A percentile compares a stretch with the other conserved stretches of the same genome.
Conservation (phyloP, 2,113 vertebrate species). For the Hippocampus comes region DNA sequence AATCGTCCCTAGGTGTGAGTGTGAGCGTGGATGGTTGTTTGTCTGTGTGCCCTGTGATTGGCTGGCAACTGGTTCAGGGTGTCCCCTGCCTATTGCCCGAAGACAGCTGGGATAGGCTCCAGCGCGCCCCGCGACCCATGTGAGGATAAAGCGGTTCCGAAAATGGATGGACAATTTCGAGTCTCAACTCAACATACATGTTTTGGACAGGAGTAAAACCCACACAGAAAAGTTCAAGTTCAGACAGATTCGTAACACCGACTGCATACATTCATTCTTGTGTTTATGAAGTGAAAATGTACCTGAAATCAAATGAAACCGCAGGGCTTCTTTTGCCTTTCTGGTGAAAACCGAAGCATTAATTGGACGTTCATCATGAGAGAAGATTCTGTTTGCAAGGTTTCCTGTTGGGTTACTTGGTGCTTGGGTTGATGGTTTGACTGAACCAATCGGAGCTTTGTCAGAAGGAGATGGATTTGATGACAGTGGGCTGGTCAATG, state of each 20-base stretch:
- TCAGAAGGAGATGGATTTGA: background rate
- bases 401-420: constrained; percentile 3
- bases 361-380: constrained; percentile 17
- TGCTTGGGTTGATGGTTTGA: constrained; percentile 7
- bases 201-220: background rate
- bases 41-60: too few species aligned
- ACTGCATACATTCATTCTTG: background rate
- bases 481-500: background rate
- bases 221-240: background rate
- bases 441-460: constrained; percentile 11
- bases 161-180: too few species aligned
- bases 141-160: too few species aligned
- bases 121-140: too few species aligned
- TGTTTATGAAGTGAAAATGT: background rate
- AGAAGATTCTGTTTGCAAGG: background rate
- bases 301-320: constrained; percentile 53
- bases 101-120: too few species aligned
- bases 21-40: too few species aligned
- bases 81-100: too few species aligned
- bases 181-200: too few species aligned
- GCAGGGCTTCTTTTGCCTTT: constrained; percentile 54
- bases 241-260: background rate
- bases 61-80: too few species aligned
- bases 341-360: constrained; percentile 37
- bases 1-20: too few species aligned